Percentiles rank a stretch among this genome's conserved stretches.
Evolutionary conservation across 2,888 invertebrate species (phyloP).

Genomic region (Erpobdella octoculata): DNA sequence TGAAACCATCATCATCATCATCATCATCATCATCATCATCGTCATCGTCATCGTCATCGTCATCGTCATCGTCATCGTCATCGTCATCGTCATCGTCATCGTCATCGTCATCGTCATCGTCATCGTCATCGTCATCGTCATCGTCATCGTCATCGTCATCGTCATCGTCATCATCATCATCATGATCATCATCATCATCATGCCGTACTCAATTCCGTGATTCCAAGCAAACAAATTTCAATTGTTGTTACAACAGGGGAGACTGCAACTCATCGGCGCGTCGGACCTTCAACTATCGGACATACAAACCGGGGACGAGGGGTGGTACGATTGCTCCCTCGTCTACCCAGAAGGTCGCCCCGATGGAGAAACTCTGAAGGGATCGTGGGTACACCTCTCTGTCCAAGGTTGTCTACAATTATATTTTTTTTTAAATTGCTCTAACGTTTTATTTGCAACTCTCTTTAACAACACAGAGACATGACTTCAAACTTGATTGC

Average conservation of each 20-base stretch:
- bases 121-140: slow-evolving; percentile 2
- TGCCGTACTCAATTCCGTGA: too few species aligned
- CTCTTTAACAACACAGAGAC: too few species aligned
- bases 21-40: slow-evolving; percentile 1
- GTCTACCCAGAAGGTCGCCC: slow-evolving; percentile 69
- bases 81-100: background rate
- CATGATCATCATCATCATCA: background rate
- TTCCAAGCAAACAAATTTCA: too few species aligned
- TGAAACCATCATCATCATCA: slow-evolving; percentile 1
- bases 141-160: slow-evolving; percentile 1
- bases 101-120: background rate
- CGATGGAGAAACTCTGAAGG: slow-evolving; percentile 72
- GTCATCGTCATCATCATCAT: slow-evolving; percentile 1
- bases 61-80: background rate
- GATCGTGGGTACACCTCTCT: slow-evolving; percentile 94
- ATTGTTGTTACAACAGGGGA: background rate
- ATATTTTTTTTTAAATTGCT: too few species aligned
- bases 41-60: background rate
- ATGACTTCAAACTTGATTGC: too few species aligned
- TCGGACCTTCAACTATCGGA: slow-evolving; percentile 82
- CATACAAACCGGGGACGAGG: slow-evolving; percentile 83
- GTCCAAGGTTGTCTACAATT: slow-evolving; percentile 88
- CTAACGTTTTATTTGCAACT: too few species aligned
- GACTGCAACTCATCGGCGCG: background rate
- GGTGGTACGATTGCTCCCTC: slow-evolving; percentile 91